Evolutionary conservation across 1,140 invertebrate species (phyloP).

Genomic region (Drosophila athabasca): DNA sequence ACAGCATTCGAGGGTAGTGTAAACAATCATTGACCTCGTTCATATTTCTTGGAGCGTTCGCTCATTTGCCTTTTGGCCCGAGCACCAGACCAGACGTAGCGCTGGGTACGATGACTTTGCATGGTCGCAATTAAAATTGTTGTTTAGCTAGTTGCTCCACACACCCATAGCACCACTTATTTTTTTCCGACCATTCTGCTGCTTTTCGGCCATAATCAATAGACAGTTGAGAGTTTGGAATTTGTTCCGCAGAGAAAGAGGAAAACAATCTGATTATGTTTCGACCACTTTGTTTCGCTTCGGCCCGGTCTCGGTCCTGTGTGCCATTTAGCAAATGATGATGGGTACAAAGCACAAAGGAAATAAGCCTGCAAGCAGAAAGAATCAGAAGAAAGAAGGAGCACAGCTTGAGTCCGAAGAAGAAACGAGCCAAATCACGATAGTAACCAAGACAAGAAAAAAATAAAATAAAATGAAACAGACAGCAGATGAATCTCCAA

Average conservation of each 20-base stretch:
- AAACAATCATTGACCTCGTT: slow-evolving; percentile 83
- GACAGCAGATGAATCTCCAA: background rate
- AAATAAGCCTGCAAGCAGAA: slow-evolving; percentile 44
- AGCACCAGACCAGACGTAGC: slow-evolving; percentile 42
- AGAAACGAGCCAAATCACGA: slow-evolving; percentile 55
- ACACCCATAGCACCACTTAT: background rate
- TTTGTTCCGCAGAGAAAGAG: slow-evolving; percentile 48
- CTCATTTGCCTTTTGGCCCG: slow-evolving; percentile 73
- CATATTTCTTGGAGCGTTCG: slow-evolving; percentile 69
- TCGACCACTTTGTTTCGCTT: slow-evolving; percentile 9
- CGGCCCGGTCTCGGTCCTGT: slow-evolving; percentile 7
- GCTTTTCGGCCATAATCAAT: slow-evolving; percentile 9
- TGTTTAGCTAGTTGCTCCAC: slow-evolving; percentile 50
- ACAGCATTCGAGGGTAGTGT: slow-evolving; percentile 81
- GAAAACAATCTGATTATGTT: slow-evolving; percentile 41
- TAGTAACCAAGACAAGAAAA: slow-evolving; percentile 24
- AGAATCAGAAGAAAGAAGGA: slow-evolving; percentile 10
- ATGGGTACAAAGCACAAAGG: slow-evolving; percentile 62
- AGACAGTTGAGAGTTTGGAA: slow-evolving; percentile 50
- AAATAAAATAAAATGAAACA: slow-evolving; percentile 22
- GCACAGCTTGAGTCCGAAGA: background rate
- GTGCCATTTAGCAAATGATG: slow-evolving; percentile 52
- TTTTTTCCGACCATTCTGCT: background rate
- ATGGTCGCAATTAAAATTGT: slow-evolving; percentile 73
- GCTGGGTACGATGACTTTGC: slow-evolving; percentile 31